Evolutionary conservation across 2,797 vertebrate genomes (phyloP).

Genomic region (Melanotaenia boesemani): DNA sequence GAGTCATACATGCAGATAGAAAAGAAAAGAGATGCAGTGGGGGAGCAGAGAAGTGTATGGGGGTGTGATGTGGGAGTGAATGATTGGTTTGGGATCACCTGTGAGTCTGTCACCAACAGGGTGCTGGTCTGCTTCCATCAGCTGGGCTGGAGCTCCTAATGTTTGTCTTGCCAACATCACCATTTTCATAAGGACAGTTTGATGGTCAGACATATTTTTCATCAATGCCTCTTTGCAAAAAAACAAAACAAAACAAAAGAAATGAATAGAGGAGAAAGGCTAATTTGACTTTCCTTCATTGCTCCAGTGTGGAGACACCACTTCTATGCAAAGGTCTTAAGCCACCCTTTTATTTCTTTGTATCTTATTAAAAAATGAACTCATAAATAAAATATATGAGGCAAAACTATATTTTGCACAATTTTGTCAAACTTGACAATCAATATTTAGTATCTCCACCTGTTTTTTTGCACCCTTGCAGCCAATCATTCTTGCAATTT

Average conservation of each 20-base stretch:
- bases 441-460: background rate
- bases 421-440: background rate
- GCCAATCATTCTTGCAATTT: too few relatives aligned
- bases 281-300: conserved; percentile 38
- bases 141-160: conserved; percentile 29
- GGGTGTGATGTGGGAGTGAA: conserved; percentile 30
- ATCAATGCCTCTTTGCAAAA: conserved; percentile 58
- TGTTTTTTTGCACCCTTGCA: background rate
- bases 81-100: conserved; percentile 71
- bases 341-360: background rate
- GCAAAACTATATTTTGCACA: background rate
- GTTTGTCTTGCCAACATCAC: conserved; percentile 43
- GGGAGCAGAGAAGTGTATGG: conserved; percentile 16
- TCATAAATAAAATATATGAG: background rate
- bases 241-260: conserved; percentile 10
- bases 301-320: conserved; percentile 5
- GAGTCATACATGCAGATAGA: conserved; percentile 31
- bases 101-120: conserved; percentile 54
- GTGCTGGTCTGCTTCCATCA: conserved; percentile 45
- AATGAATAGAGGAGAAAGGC: conserved; percentile 37
- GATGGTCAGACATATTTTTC: conserved; percentile 61
- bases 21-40: conserved; percentile 45
- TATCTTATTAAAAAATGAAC: background rate
- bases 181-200: conserved; percentile 43
- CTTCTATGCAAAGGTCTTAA: background rate